phyloP scores from a whole-genome alignment of 2,888 invertebrate species.

The Cheilosia urbana region DNA sequence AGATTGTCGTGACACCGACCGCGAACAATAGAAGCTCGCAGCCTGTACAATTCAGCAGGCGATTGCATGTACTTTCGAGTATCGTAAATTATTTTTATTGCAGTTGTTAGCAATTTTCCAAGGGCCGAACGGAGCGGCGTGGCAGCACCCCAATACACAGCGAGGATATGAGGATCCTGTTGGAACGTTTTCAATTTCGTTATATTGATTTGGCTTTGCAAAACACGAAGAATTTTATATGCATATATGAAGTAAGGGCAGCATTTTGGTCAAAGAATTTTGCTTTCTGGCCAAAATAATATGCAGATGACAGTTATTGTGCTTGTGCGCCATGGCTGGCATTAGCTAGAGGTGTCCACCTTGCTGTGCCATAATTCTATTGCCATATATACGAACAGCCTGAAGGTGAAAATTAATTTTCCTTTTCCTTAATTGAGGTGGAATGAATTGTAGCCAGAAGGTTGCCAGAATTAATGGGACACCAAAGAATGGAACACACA shows the following conservation, averaged over 20 bases:
- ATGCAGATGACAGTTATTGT: constrained; percentile 47
- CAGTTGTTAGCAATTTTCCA: constrained; percentile 57
- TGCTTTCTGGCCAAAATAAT: constrained; percentile 35
- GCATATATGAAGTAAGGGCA: constrained; percentile 36
- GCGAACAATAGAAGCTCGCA: constrained; percentile 22
- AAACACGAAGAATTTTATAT: constrained; percentile 26
- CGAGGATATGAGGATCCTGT: constrained; percentile 13
- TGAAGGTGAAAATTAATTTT: constrained; percentile 63
- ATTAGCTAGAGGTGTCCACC: constrained; percentile 19
- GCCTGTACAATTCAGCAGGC: constrained; percentile 29
- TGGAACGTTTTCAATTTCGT: constrained; percentile 54
- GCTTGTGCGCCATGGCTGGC: constrained; percentile 1
- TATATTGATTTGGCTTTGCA: constrained; percentile 56
- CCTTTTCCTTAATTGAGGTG: constrained; percentile 65
- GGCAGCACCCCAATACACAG: not conserved
- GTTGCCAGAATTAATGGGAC: constrained; percentile 44
- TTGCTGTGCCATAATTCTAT: constrained; percentile 49
- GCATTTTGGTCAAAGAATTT: constrained; percentile 48
- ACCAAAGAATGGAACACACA: constrained; percentile 22
- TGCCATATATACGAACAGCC: constrained; percentile 41
- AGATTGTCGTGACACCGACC: constrained; percentile 36
- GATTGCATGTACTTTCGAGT: constrained; percentile 52
- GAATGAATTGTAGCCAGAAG: constrained; percentile 63
- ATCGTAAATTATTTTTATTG: constrained; percentile 67
- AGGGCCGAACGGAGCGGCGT: constrained; percentile 2